Percentiles rank a stretch among this genome's conserved stretches.
Conservation (phyloP, 2,888 invertebrate species). For the Tachina grossa region DNA sequence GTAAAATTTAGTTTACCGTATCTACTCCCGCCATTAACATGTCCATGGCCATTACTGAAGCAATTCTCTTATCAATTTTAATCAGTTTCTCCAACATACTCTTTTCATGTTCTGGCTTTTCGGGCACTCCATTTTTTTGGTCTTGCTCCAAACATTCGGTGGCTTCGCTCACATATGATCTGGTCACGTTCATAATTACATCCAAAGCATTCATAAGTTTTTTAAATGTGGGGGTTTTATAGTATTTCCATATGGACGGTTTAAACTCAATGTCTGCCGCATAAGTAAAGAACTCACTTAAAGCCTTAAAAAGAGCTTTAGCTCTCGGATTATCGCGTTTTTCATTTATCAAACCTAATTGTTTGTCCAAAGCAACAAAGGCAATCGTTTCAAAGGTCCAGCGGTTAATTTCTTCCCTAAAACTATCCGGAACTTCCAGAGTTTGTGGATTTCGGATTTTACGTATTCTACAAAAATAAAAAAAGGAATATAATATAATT, state of each 20-base stretch:
- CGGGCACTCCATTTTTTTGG: slow-evolving; percentile 69
- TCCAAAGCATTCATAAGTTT: slow-evolving; percentile 75
- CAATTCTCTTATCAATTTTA: slow-evolving; percentile 86
- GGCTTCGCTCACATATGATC: slow-evolving; percentile 80
- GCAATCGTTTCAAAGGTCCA: slow-evolving; percentile 85
- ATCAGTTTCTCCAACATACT: slow-evolving; percentile 87
- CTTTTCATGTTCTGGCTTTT: slow-evolving; percentile 77
- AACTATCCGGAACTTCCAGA: slow-evolving; percentile 82
- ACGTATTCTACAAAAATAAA: slow-evolving; percentile 77
- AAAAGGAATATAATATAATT: neutral
- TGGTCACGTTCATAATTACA: slow-evolving; percentile 74
- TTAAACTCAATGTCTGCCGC: slow-evolving; percentile 74
- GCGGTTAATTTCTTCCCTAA: slow-evolving; percentile 84
- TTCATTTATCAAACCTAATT: slow-evolving; percentile 76
- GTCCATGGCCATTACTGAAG: slow-evolving; percentile 87
- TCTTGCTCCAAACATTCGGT: slow-evolving; percentile 74
- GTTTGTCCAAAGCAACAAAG: slow-evolving; percentile 82
- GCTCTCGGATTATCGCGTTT: slow-evolving; percentile 70
- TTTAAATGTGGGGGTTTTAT: slow-evolving; percentile 74
- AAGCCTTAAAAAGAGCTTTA: slow-evolving; percentile 71
- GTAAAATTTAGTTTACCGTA: slow-evolving; percentile 84
- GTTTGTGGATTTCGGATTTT: slow-evolving; percentile 77
- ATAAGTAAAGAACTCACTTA: slow-evolving; percentile 67
- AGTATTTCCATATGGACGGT: slow-evolving; percentile 76
- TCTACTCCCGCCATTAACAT: slow-evolving; percentile 89